Evolutionary conservation across 92 coral and sea anemone genomes (phyloP).

Genomic region (Epizoanthus stellaris): DNA sequence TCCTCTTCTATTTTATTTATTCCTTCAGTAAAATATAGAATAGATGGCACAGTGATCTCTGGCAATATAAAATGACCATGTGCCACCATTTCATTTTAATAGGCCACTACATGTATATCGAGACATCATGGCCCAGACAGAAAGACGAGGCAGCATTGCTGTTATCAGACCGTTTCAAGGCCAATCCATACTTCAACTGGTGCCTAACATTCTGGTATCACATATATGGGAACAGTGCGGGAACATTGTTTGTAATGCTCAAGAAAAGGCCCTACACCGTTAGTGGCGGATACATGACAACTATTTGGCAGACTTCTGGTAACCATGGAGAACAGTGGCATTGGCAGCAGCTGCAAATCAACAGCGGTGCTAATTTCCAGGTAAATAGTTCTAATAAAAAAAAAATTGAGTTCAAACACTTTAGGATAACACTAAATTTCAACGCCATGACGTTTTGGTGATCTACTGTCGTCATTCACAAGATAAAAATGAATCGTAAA

Average conservation of each 20-base stretch:
- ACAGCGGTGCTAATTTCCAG: slow-evolving; percentile 91
- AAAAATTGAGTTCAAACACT: no score
- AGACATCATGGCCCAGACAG: slow-evolving; percentile 80
- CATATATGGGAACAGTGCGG: slow-evolving; percentile 88
- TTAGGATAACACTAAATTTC: not conserved
- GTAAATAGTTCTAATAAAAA: slow-evolving; percentile 43
- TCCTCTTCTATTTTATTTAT: no score
- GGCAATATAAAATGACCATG: not conserved
- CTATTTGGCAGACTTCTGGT: slow-evolving; percentile 48
- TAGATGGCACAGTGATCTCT: not conserved
- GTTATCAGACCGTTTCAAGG: slow-evolving; percentile 81
- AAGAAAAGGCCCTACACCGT: slow-evolving; percentile 58
- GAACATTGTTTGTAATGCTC: slow-evolving; percentile 63
- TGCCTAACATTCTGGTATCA: slow-evolving; percentile 95
- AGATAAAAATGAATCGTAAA: no score
- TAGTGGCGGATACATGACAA: slow-evolving; percentile 54
- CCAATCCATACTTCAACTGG: slow-evolving; percentile 73
- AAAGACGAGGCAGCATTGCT: slow-evolving; percentile 82
- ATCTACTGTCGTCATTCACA: not conserved
- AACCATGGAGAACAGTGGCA: slow-evolving; percentile 92
- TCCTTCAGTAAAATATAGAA: no score
- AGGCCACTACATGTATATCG: slow-evolving; percentile 93
- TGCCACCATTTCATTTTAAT: not conserved
- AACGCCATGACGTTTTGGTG: not conserved
- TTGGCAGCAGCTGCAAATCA: slow-evolving; percentile 66